Base-by-base conservation (phyloP, 2,113 vertebrate species). In the Propithecus coquereli region DNA sequence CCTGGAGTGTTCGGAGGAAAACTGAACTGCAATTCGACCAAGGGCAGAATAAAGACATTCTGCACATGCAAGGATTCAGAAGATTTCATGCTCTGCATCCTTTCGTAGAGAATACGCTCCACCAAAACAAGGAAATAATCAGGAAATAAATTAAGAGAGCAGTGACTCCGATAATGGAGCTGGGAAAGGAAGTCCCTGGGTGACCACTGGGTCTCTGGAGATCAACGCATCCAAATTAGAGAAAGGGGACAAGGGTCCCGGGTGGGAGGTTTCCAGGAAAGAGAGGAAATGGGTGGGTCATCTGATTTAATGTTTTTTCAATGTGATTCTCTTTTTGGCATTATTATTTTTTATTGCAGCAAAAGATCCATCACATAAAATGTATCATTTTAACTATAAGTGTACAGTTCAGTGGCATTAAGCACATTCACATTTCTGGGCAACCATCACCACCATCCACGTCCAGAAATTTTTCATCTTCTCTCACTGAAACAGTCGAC, bases 101-200 rank as follows among this genome's bases (percentile, higher is more conserved):
- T 65, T 93, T 82, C 50, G n/a, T 52, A 52, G 68, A 80, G 30
- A 81, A 40, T 73, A 32, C 25, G 61, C 61, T 83, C 57, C 54
- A 94, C 71, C 70, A 81, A 93, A 86, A 86, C 57, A 91, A 92
- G 7, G 37, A 40, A 83, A 45, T 68, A 92, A 86, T 97, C 61
- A 93, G 91, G 54, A 83, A 59, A 73, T 2, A 86, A 54, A 93
- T 65, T 45, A 80, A 65, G 74, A 79, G 77, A 93, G 61, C 54
- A 18, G 45, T 9, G 32, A 6, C 37, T 87, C 54, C 57, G 63
- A 74, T 50, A 45, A 50, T 2, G 82, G 73, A 79, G 11, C 16
- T 9, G 73, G 23, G 18, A 68, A 87, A 68, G n/a, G 52, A 79
- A 68, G 47, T 37, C 37, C 22, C 34, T 22, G 3, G 18, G 22